Evolutionary conservation across 2,888 invertebrate species (phyloP).

Genomic region (Lithophane leautieri): DNA sequence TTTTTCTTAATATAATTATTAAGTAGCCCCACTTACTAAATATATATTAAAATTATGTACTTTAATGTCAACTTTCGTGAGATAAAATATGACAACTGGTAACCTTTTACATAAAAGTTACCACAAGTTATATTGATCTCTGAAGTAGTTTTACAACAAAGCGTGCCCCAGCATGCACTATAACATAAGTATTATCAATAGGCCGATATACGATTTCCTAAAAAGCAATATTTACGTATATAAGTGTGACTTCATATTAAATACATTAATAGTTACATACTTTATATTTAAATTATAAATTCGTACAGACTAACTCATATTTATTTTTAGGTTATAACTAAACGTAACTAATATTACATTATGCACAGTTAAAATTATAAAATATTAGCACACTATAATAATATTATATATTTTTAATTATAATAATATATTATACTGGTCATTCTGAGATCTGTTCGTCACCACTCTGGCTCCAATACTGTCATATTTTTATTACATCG

Average conservation of each 20-base stretch:
- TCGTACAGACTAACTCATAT: constrained; percentile 85
- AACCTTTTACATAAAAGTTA: constrained; percentile 12
- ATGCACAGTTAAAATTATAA: constrained; percentile 81
- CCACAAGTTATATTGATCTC: constrained; percentile 36
- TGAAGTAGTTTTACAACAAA: constrained; percentile 52
- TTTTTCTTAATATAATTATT: constrained; percentile 51
- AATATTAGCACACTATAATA: constrained; percentile 78
- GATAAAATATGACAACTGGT: constrained; percentile 49
- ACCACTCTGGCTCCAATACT: constrained; percentile 84
- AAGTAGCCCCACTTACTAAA: constrained; percentile 53
- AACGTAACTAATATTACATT: constrained; percentile 74
- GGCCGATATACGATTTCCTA: constrained; percentile 77
- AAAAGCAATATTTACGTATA: constrained; percentile 86
- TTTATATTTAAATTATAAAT: constrained; percentile 84
- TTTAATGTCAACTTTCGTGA: constrained; percentile 49
- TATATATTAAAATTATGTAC: constrained; percentile 48
- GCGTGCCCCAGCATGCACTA: constrained; percentile 27
- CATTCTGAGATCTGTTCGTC: constrained; percentile 88
- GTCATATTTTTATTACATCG: constrained; percentile 70
- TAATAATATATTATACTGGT: constrained; percentile 85
- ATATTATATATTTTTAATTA: constrained; percentile 71
- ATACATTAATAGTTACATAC: constrained; percentile 74
- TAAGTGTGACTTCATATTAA: constrained; percentile 79
- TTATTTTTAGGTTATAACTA: constrained; percentile 74
- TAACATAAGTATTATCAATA: constrained; percentile 68